Evolutionary conservation across 2,113 vertebrate species (phyloP).

Genomic region (Gymnogyps californianus): DNA sequence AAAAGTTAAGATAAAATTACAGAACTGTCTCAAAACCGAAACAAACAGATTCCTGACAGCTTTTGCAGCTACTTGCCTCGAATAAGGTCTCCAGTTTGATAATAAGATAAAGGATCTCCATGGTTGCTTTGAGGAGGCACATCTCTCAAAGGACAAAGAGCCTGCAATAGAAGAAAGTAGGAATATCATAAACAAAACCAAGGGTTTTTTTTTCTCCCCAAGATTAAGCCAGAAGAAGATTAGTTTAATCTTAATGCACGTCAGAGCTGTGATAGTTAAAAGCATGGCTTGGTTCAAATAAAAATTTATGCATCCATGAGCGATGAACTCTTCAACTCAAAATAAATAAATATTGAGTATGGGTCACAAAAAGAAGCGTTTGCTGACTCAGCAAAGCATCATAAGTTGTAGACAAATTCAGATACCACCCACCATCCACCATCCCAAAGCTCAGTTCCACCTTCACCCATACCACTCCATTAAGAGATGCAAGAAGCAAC

Average conservation of each 20-base stretch:
- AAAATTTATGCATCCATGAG: neutral
- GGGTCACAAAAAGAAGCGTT: neutral
- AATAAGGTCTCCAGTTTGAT: constrained; percentile 91
- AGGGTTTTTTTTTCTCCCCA: neutral
- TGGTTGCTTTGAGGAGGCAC: constrained; percentile 93
- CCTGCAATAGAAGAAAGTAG: constrained; percentile 67
- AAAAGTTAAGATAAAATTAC: neutral
- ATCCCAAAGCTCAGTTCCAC: neutral
- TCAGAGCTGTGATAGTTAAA: neutral
- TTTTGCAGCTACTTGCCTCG: constrained; percentile 75
- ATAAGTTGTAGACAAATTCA: neutral
- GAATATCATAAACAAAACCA: neutral
- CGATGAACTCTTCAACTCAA: rapidly evolving
- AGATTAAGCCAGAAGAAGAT: neutral
- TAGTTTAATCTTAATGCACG: neutral
- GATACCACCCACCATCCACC: too few relatives aligned
- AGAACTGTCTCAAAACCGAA: neutral
- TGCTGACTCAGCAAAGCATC: neutral
- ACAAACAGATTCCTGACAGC: neutral
- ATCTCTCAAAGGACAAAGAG: constrained; percentile 92
- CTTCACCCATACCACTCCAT: rapidly evolving
- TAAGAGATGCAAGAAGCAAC: rapidly evolving
- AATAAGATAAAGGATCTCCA: constrained; percentile 95
- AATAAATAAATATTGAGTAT: neutral
- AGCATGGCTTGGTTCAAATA: neutral